Percentiles rank a stretch among this genome's conserved stretches.
phyloP scores from a whole-genome alignment of 2,888 invertebrate genomes.

The Platycheirus rosarum region DNA sequence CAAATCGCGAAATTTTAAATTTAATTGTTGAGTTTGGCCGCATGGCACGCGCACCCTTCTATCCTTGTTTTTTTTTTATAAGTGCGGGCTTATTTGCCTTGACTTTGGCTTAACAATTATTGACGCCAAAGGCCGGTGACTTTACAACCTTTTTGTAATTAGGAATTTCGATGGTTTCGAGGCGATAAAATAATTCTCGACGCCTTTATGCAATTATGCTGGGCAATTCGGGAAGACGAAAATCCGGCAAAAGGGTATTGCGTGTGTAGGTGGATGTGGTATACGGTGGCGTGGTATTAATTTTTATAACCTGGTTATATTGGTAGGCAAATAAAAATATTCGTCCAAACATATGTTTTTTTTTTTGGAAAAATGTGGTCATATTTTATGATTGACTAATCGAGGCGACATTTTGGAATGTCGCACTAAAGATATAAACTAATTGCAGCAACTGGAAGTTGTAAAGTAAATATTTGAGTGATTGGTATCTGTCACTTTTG shows the following conservation, averaged over 20 bases:
- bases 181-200: conserved; percentile 64
- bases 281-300: conserved; percentile 8
- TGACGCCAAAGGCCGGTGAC: conserved; percentile 40
- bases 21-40: conserved; percentile 60
- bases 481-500: conserved; percentile 37
- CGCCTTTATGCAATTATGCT: conserved; percentile 62
- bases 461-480: conserved; percentile 39
- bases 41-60: conserved; percentile 66
- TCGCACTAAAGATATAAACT: conserved; percentile 39
- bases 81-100: conserved; percentile 44
- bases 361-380: conserved; percentile 42
- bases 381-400: conserved; percentile 69
- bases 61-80: background rate
- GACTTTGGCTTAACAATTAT: conserved; percentile 44
- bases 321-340: conserved; percentile 15
- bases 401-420: conserved; percentile 52
- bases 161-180: conserved; percentile 60
- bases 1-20: conserved; percentile 68
- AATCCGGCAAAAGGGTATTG: conserved; percentile 40
- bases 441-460: conserved; percentile 38
- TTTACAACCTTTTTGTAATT: conserved; percentile 56
- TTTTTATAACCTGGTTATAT: conserved; percentile 21
- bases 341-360: conserved; percentile 18
- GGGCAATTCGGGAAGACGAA: conserved; percentile 34
- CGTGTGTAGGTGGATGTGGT: conserved; percentile 50